These are phyloP conservation scores for Sycophaga agraensis DNA, from an alignment of 1,140 invertebrate genomes.

Conservation along the genomic window DNA sequence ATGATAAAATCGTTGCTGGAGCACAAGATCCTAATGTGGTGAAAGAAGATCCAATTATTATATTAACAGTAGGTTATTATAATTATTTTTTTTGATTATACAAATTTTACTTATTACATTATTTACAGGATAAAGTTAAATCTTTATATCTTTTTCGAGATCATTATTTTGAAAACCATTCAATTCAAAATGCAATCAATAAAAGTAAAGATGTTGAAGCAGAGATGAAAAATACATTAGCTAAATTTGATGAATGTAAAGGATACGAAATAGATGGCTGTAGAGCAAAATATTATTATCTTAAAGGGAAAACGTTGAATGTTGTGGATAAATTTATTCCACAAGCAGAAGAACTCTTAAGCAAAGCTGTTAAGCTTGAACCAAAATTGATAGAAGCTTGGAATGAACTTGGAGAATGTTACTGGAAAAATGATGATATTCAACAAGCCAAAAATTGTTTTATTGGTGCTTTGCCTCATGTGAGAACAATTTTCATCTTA, in stretches of 20 bases:
- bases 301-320: slow-evolving; percentile 78
- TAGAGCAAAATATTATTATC: slow-evolving; percentile 70
- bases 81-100: background rate
- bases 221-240: slow-evolving; percentile 66
- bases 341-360: slow-evolving; percentile 72
- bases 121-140: slow-evolving; percentile 66
- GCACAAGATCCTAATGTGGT: slow-evolving; percentile 47
- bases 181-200: slow-evolving; percentile 67
- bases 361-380: slow-evolving; percentile 83
- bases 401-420: slow-evolving; percentile 88
- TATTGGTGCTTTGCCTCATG: slow-evolving; percentile 77
- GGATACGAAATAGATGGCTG: slow-evolving; percentile 64
- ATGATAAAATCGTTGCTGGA: slow-evolving; percentile 55
- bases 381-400: slow-evolving; percentile 81
- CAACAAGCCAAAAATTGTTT: slow-evolving; percentile 84
- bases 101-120: slow-evolving; percentile 3
- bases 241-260: slow-evolving; percentile 68
- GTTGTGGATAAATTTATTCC: slow-evolving; percentile 68
- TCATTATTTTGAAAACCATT: slow-evolving; percentile 77
- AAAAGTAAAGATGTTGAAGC: slow-evolving; percentile 69
- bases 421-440: slow-evolving; percentile 84
- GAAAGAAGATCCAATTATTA: slow-evolving; percentile 55
- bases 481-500: slow-evolving; percentile 58
- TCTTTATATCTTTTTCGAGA: slow-evolving; percentile 72
- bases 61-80: slow-evolving; percentile 44